phyloP scores from a whole-genome alignment of 1,140 invertebrate genomes.

The Drosophila sechellia region DNA sequence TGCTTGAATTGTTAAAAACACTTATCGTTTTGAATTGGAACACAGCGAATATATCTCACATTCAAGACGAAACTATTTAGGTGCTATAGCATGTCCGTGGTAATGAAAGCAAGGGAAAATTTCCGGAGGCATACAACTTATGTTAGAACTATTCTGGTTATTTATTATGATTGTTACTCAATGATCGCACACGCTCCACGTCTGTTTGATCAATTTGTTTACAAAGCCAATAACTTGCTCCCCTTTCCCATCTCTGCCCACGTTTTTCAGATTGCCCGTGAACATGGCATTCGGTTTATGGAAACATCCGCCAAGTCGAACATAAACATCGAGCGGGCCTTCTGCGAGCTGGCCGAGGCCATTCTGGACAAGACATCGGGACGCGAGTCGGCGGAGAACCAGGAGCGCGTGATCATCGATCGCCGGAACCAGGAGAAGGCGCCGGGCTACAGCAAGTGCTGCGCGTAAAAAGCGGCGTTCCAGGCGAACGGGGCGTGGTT shows the following conservation, averaged over 20 bases:
- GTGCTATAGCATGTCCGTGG: neutral
- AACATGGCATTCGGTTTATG: slow-evolving; percentile 99
- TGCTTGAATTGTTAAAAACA: neutral
- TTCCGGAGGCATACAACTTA: neutral
- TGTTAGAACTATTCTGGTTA: neutral
- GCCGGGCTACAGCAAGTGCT: slow-evolving; percentile 83
- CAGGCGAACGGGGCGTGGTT: slow-evolving; percentile 12
- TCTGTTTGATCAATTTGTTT: slow-evolving; percentile 28
- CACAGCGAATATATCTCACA: neutral
- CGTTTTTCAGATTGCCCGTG: slow-evolving; percentile 93
- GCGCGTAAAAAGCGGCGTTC: slow-evolving; percentile 68
- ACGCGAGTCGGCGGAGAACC: slow-evolving; percentile 88
- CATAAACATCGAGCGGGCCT: slow-evolving; percentile 98
- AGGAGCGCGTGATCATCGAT: slow-evolving; percentile 88
- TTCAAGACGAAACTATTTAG: neutral
- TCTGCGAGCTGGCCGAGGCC: slow-evolving; percentile 98
- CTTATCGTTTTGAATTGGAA: neutral
- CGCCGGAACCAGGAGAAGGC: slow-evolving; percentile 85
- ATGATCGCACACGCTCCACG: slow-evolving; percentile 2
- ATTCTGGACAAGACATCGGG: slow-evolving; percentile 95
- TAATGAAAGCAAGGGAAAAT: neutral
- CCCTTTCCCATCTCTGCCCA: neutral
- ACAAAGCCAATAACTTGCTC: slow-evolving; percentile 9
- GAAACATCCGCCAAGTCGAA: slow-evolving; percentile 99
- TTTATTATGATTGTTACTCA: slow-evolving; percentile 11